These are phyloP conservation scores for Ciconia stormi DNA, from an alignment of 2,113 vertebrate species.

Conservation along the genomic window DNA sequence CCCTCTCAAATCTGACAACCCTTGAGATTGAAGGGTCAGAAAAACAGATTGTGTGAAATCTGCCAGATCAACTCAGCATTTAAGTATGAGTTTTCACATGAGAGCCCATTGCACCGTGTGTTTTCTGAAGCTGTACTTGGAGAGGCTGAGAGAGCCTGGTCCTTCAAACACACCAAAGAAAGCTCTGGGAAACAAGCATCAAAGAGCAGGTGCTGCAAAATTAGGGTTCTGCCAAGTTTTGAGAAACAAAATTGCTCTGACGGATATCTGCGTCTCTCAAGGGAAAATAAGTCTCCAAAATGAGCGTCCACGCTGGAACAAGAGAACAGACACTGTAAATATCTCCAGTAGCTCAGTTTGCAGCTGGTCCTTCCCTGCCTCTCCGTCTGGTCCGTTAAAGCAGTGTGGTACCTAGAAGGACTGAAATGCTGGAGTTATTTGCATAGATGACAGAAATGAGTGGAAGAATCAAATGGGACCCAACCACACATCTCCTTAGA, in stretches of 20 bases:
- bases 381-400: neutral
- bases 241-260: neutral
- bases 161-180: neutral
- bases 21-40: neutral
- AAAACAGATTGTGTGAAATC: neutral
- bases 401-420: fast-evolving
- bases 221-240: neutral
- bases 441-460: neutral
- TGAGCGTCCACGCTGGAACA: neutral
- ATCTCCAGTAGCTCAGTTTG: neutral
- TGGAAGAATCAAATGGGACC: neutral
- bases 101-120: neutral
- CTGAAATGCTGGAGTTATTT: neutral
- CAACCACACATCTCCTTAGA: neutral
- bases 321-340: neutral
- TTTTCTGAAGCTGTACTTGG: neutral
- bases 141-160: neutral
- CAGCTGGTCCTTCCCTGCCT: neutral
- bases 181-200: neutral
- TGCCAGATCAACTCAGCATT: neutral
- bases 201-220: neutral
- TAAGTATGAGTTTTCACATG: neutral
- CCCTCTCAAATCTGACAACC: neutral
- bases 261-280: fast-evolving
- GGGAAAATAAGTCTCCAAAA: neutral